phyloP scores from a whole-genome alignment of 2,888 invertebrate genomes.

The Andrena camellia region DNA sequence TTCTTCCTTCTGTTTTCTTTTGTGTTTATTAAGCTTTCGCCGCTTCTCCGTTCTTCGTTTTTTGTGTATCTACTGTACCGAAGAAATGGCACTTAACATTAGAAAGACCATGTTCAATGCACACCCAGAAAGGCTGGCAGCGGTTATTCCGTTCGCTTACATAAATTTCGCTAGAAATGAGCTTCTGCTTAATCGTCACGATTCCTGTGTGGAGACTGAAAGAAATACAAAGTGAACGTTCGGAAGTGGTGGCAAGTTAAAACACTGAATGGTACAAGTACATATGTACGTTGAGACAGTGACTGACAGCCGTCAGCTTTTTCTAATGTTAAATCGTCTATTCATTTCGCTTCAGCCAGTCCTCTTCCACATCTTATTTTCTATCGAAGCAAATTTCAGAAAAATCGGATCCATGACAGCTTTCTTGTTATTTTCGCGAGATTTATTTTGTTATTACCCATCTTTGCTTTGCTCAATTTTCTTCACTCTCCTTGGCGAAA shows the following conservation, averaged over 20 bases:
- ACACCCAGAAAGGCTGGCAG: constrained; percentile 15
- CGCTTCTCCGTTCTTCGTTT: constrained; percentile 15
- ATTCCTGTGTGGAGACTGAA: background rate
- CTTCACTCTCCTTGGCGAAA: too few relatives aligned
- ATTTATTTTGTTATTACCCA: too few relatives aligned
- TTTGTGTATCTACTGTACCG: background rate
- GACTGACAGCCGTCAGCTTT: background rate
- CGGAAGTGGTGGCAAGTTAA: constrained; percentile 12
- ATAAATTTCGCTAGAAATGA: constrained; percentile 7
- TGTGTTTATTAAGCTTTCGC: constrained; percentile 13
- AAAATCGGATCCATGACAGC: too few relatives aligned
- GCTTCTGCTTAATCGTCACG: background rate
- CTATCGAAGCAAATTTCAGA: background rate
- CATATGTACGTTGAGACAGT: background rate
- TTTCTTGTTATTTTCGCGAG: too few relatives aligned
- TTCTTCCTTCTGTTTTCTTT: constrained; percentile 6
- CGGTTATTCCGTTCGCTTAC: background rate
- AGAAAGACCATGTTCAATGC: background rate
- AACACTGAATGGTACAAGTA: background rate
- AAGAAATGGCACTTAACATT: constrained; percentile 18
- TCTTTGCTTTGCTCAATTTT: too few relatives aligned
- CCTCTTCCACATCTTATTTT: background rate
- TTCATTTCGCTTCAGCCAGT: background rate
- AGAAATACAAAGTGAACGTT: constrained; percentile 22
- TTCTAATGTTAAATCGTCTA: background rate